phyloP scores from a whole-genome alignment of 2,113 vertebrate genomes.

The Piaya cayana region DNA sequence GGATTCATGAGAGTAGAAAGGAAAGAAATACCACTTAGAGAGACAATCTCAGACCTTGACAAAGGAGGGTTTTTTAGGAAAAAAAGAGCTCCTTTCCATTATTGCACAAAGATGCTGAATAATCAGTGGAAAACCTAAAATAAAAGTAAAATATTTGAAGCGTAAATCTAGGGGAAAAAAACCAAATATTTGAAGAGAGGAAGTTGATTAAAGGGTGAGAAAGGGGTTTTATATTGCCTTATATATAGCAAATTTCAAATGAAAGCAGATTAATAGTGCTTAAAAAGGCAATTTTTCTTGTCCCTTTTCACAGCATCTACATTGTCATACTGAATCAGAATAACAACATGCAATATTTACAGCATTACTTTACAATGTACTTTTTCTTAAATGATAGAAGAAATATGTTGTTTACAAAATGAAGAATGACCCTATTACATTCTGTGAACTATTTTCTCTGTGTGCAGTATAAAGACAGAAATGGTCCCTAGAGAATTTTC shows the following conservation, averaged over 20 bases:
- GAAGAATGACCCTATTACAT: neutral
- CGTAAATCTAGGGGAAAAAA: neutral
- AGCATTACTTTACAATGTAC: neutral
- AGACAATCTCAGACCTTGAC: neutral
- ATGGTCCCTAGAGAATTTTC: neutral
- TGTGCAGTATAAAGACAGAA: neutral
- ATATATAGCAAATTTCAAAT: neutral
- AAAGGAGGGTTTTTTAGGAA: neutral
- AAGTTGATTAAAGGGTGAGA: neutral
- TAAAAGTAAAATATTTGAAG: neutral
- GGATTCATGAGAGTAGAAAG: neutral
- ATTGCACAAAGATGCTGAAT: neutral
- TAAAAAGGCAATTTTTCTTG: neutral
- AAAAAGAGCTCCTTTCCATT: neutral
- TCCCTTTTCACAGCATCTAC: neutral
- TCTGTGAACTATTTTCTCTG: neutral
- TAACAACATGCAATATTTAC: neutral
- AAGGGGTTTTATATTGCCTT: neutral
- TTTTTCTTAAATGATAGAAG: neutral
- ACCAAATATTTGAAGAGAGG: neutral
- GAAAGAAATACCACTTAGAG: neutral
- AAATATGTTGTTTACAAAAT: neutral
- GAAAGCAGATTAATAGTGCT: neutral
- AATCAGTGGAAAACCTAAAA: neutral
- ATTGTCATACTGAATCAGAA: neutral